Conservation (phyloP, 2,113 vertebrate genomes). For the Bombycilla garrulus region DNA sequence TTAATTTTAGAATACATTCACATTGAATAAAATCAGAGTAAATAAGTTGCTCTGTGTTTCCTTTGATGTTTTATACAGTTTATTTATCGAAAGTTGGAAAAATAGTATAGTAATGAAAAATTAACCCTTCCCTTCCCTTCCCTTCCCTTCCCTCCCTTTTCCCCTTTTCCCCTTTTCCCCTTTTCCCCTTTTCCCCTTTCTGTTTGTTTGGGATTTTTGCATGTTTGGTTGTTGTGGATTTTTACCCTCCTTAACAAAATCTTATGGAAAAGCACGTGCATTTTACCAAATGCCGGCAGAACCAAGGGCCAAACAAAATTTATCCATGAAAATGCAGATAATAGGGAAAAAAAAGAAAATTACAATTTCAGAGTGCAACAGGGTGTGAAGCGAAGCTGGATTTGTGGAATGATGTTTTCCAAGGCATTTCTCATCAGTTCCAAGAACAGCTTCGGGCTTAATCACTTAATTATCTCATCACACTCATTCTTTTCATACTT, state of each 20-base stretch:
- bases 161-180: too few species aligned
- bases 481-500: background rate
- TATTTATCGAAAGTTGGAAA: background rate
- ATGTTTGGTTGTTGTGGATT: background rate
- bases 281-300: background rate
- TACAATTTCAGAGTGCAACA: background rate
- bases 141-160: too few species aligned
- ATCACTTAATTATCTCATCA: background rate
- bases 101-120: background rate
- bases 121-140: background rate
- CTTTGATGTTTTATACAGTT: background rate
- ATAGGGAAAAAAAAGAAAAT: background rate
- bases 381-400: background rate
- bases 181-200: too few species aligned
- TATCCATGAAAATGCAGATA: background rate
- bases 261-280: accelerated
- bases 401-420: background rate
- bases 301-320: background rate
- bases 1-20: background rate
- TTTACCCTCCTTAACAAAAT: background rate
- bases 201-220: background rate
- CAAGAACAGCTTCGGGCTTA: background rate
- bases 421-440: background rate
- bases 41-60: background rate
- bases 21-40: background rate